Conservation (phyloP, 2,113 vertebrate genomes). For the Tyrannus savana region DNA sequence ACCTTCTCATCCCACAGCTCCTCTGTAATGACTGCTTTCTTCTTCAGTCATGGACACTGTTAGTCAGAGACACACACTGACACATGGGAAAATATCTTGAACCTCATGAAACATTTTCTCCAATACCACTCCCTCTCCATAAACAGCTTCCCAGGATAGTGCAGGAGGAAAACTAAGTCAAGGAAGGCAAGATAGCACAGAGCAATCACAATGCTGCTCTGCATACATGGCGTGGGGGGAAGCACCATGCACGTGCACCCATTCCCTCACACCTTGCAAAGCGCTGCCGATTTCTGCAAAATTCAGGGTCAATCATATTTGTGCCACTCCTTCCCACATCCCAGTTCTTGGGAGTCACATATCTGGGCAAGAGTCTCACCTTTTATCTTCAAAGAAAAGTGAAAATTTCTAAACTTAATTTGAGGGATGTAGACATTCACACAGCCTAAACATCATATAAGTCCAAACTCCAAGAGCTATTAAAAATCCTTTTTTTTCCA, state of each 20-base stretch:
- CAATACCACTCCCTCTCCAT: not conserved
- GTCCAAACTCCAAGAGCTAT: not conserved
- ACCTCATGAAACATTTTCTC: not conserved
- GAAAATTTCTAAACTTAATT: not conserved
- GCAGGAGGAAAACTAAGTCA: not conserved
- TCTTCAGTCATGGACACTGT: not conserved
- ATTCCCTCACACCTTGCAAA: not conserved
- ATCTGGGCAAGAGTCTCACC: not conserved
- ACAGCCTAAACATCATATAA: not conserved
- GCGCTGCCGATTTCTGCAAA: not conserved
- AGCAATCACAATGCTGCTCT: not conserved
- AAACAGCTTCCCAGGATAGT: not conserved
- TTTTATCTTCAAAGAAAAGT: conserved; percentile 22
- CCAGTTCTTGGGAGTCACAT: not conserved
- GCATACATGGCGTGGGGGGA: not conserved
- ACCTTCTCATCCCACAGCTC: conserved; percentile 6
- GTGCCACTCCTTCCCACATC: not conserved
- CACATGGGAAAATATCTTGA: not conserved
- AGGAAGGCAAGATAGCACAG: not conserved
- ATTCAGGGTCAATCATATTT: not conserved
- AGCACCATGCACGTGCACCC: not conserved
- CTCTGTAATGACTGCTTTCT: not conserved
- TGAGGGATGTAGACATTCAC: not conserved
- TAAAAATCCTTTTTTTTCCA: not conserved
- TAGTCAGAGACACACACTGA: conserved; percentile 10